These are phyloP conservation scores for Pedicia rivosa DNA, from an alignment of 2,888 invertebrate genomes.

Conservation along the genomic window DNA sequence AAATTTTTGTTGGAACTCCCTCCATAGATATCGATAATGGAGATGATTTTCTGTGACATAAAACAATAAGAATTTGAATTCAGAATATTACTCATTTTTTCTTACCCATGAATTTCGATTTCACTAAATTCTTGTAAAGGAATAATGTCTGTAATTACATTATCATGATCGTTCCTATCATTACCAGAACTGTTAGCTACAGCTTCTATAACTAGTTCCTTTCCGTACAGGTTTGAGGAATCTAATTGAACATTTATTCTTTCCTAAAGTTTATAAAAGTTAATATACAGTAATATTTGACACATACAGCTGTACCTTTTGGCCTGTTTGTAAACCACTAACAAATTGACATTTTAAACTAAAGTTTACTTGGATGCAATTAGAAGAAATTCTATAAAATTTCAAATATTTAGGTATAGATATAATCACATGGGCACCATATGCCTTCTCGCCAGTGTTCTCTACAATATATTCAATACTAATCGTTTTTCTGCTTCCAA, in stretches of 20 bases:
- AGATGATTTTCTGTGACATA: neutral
- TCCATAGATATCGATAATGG: neutral
- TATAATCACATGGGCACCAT: slow-evolving; percentile 31
- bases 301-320: too few species aligned
- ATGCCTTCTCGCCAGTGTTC: slow-evolving; percentile 34
- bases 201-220: slow-evolving; percentile 20
- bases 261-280: too few species aligned
- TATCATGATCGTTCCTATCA: slow-evolving; percentile 21
- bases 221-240: slow-evolving; percentile 14
- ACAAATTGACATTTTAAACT: slow-evolving; percentile 3
- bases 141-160: slow-evolving; percentile 19
- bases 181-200: slow-evolving; percentile 27
- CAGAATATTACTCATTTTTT: slow-evolving; percentile 4
- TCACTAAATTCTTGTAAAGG: slow-evolving; percentile 24
- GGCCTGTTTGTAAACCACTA: too few species aligned
- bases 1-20: neutral
- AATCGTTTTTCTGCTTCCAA: slow-evolving; percentile 25
- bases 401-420: slow-evolving; percentile 28
- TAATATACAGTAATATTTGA: too few species aligned
- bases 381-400: slow-evolving; percentile 26
- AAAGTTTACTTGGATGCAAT: slow-evolving; percentile 15
- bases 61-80: neutral
- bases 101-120: slow-evolving; percentile 27
- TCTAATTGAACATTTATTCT: too few species aligned
- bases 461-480: slow-evolving; percentile 24